These are phyloP conservation scores for Magallana gigas DNA, from an alignment of 1,140 invertebrate species.

Conservation along the genomic window DNA sequence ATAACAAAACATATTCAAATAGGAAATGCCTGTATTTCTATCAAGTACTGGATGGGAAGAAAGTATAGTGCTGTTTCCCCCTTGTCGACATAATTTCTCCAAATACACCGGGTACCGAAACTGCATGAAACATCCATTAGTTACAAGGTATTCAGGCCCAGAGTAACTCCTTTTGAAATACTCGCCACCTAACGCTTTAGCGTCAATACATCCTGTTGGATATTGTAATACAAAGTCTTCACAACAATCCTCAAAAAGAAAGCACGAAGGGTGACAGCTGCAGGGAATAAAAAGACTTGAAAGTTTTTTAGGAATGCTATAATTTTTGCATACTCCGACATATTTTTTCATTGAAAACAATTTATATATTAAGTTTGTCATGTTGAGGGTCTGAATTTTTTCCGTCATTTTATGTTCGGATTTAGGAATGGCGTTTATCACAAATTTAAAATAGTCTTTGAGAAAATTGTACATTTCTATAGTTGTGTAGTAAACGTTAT, in stretches of 20 bases:
- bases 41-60: neutral
- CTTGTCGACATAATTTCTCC: neutral
- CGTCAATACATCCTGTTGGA: neutral
- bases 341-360: neutral
- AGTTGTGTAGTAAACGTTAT: neutral
- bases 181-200: neutral
- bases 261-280: neutral
- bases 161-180: neutral
- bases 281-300: neutral
- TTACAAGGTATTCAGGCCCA: neutral
- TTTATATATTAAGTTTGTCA: neutral
- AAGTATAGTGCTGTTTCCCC: neutral
- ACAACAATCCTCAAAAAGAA: constrained; percentile 1
- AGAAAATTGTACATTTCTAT: neutral
- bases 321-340: too few species aligned
- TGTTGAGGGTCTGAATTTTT: neutral
- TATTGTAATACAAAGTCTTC: neutral
- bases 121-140: neutral
- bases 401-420: neutral
- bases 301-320: neutral
- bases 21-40: neutral
- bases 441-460: neutral
- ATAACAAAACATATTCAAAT: neutral
- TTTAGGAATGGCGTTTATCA: neutral
- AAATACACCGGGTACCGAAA: too few species aligned